Conservation (phyloP, 2,113 vertebrate genomes). For the Ctenodactylus gundi region DNA sequence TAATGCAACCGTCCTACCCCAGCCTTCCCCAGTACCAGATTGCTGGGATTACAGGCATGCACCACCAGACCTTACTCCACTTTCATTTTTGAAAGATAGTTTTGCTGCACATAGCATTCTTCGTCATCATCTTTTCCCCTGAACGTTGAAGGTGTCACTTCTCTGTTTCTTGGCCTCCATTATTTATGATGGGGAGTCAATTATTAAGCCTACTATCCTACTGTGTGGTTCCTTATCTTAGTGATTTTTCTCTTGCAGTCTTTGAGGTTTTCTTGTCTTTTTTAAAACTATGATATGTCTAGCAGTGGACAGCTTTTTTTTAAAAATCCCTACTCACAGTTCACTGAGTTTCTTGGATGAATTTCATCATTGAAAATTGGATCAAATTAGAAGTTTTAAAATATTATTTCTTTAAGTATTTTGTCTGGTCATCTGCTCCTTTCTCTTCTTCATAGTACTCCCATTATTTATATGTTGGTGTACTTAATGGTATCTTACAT, state of each 20-base stretch:
- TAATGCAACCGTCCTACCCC: too few species aligned
- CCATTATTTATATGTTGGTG: neutral
- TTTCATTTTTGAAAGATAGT: neutral
- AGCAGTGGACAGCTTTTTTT: neutral
- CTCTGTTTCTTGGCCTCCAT: neutral
- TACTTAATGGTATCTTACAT: neutral
- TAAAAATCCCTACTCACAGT: neutral
- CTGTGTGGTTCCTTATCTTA: neutral
- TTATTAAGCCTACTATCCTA: neutral
- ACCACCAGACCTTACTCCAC: neutral
- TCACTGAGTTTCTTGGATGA: conserved; percentile 9
- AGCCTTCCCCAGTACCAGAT: too few species aligned
- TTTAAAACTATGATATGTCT: neutral
- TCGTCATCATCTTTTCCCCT: neutral
- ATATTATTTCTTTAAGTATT: neutral
- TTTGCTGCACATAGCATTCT: neutral
- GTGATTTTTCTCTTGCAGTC: neutral
- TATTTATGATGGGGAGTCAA: neutral
- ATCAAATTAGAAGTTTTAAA: conserved; percentile 19
- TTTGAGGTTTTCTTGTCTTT: neutral
- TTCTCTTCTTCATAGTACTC: neutral
- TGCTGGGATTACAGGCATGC: neutral
- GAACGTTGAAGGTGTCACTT: neutral
- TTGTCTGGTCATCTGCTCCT: neutral
- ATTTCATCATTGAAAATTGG: conserved; percentile 21